phyloP scores from a whole-genome alignment of 92 coral and sea anemone genomes.

The Scolanthus callimorphus region DNA sequence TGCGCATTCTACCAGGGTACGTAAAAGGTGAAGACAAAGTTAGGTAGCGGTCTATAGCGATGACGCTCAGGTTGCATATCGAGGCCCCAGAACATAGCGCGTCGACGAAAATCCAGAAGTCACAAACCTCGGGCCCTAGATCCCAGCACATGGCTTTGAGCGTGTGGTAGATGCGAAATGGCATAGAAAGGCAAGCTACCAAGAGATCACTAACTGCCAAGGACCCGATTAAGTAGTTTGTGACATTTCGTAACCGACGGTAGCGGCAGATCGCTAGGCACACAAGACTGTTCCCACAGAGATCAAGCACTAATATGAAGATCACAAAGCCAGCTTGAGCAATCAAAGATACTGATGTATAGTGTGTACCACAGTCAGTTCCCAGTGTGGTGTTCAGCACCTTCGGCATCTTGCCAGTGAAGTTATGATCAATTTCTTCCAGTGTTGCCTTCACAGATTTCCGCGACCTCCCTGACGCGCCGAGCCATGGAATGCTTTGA shows the following conservation, averaged over 20 bases:
- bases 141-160: slow-evolving; percentile 63
- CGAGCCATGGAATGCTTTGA: too few species aligned
- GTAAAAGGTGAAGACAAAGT: slow-evolving; percentile 71
- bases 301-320: slow-evolving; percentile 64
- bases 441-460: too few species aligned
- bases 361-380: slow-evolving; percentile 2
- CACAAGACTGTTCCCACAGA: slow-evolving; percentile 71
- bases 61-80: slow-evolving; percentile 61
- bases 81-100: slow-evolving; percentile 69
- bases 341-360: slow-evolving; percentile 7
- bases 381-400: too few species aligned
- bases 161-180: slow-evolving; percentile 74
- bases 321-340: slow-evolving; percentile 74
- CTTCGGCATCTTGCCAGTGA: too few species aligned
- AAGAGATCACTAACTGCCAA: slow-evolving; percentile 76
- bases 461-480: too few species aligned
- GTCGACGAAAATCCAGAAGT: slow-evolving; percentile 72
- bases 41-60: slow-evolving; percentile 65
- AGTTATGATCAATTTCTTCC: too few species aligned
- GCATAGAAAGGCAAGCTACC: slow-evolving; percentile 62
- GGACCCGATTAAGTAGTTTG: slow-evolving; percentile 80
- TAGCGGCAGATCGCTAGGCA: slow-evolving; percentile 58
- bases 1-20: slow-evolving; percentile 59
- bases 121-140: slow-evolving; percentile 50
- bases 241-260: slow-evolving; percentile 65